Evolutionary conservation across 2,888 invertebrate genomes (phyloP).

Genomic region (Autographa gamma): DNA sequence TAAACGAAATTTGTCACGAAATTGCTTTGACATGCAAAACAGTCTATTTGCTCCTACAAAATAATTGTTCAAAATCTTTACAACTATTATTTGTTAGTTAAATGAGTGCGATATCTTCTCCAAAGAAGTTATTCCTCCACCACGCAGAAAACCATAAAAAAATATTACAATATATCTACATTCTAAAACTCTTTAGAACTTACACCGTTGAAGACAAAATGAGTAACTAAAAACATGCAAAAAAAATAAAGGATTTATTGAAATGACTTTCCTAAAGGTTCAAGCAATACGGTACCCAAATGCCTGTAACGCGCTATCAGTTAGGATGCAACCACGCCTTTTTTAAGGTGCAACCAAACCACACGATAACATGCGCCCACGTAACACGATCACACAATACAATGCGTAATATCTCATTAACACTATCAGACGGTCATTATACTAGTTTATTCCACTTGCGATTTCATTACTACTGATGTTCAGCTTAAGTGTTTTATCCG

Average conservation of each 20-base stretch:
- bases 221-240: not conserved
- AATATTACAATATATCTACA: too few species aligned
- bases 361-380: conserved; percentile 45
- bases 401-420: conserved; percentile 37
- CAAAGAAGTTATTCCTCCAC: too few species aligned
- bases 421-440: conserved; percentile 26
- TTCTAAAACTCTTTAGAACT: too few species aligned
- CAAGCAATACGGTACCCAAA: conserved; percentile 46
- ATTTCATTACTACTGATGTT: conserved; percentile 16
- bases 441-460: conserved; percentile 26
- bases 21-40: too few species aligned
- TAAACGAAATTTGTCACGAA: too few species aligned
- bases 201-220: too few species aligned
- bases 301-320: conserved; percentile 38
- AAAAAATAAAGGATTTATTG: not conserved
- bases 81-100: too few species aligned
- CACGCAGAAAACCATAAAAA: too few species aligned
- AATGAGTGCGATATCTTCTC: too few species aligned
- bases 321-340: conserved; percentile 59
- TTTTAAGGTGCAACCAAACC: conserved; percentile 42
- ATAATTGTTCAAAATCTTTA: too few species aligned
- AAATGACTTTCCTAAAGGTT: too few species aligned
- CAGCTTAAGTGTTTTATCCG: not conserved
- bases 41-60: too few species aligned
- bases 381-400: conserved; percentile 35